Evolutionary conservation across 2,797 vertebrate species (phyloP), one percentile per base, ranked within the genome.

Genomic region (Acanthurus leucopareius): DNA sequence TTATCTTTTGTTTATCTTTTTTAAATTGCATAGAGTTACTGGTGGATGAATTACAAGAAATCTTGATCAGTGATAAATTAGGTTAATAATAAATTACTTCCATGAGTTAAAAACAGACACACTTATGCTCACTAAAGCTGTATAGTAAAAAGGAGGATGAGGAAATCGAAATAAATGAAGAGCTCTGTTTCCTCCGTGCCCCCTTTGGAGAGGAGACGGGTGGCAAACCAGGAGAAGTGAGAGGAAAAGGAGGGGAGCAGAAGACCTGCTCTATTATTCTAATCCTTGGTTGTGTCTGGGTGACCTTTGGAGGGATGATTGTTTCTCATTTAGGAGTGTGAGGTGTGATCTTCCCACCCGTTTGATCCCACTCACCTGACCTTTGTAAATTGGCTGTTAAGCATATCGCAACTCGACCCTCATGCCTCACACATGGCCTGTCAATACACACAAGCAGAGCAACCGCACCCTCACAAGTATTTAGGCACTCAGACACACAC

Each of bases 301-400:
- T 95, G 95, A 96, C 95, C 95, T 95, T 95, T 95, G 92, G 86
- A 87, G 76, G 88, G 92, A 93, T 93, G 95, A 95, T 96, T 95
- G 95, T 95, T 95, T 95, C 95, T 95, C 94, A 95, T 95, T 95
- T 94, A 94, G 93, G 93, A 95, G 93, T 95, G 92, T 92, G 93
- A 95, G 95, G 92, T 93, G 95, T 94, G 95, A 95, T 95, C 93
- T 95, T 95, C 94, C 91, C 93, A 94, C 93, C 93, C 91, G 79
- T 95, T 95, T 95, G 94, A 95, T 96, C 93, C 92, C 87, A 79
- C 94, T 94, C 94, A 94, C 95, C 94, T 96, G 95, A 96, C 95
- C 95, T 96, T 96, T 96, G 95, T 96, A 95, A 96, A 96, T 96
- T 96, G 95, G 94, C 95, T 96, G 95, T 96, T 95, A 95, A 96